phyloP scores from a whole-genome alignment of 2,797 vertebrate species.

The Lerista edwardsae region DNA sequence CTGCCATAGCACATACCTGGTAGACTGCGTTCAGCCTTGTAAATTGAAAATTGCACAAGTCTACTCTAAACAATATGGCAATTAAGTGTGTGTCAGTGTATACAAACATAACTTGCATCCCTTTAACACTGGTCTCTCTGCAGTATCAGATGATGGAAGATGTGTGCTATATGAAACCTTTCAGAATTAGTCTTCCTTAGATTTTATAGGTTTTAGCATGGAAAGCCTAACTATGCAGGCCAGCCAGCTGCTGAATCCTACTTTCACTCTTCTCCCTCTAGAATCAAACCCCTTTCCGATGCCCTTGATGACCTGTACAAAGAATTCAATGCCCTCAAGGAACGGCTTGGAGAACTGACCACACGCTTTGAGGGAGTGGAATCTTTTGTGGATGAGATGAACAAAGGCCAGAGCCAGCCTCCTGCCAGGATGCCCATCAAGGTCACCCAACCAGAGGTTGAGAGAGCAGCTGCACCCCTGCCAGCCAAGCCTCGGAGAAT shows the following conservation, averaged over 20 bases:
- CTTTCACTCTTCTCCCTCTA: conserved; percentile 34
- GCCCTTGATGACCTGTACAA: conserved; percentile 84
- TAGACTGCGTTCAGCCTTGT: not conserved
- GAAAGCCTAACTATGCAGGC: not conserved
- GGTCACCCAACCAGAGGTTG: not conserved
- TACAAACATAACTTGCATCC: not conserved
- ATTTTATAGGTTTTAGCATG: not conserved
- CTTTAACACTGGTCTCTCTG: not conserved
- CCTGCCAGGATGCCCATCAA: conserved; percentile 12
- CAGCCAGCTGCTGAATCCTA: not conserved
- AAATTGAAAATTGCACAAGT: not conserved
- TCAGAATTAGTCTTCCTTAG: not conserved
- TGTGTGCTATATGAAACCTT: not conserved
- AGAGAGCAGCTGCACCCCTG: fast-evolving
- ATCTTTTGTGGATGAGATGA: conserved; percentile 78
- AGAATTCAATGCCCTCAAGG: conserved; percentile 85
- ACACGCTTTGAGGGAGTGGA: conserved; percentile 81
- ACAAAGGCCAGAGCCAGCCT: conserved; percentile 59
- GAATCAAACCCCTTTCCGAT: conserved; percentile 84
- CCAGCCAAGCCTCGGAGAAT: conserved; percentile 22
- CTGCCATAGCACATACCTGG: not conserved
- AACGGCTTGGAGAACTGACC: conserved; percentile 79
- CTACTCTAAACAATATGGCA: not conserved
- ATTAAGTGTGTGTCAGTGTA: not conserved
- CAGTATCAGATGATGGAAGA: not conserved